Percentiles rank a stretch among this genome's conserved stretches.
phyloP scores from a whole-genome alignment of 2,797 vertebrate genomes.

The Anniella stebbinsi region DNA sequence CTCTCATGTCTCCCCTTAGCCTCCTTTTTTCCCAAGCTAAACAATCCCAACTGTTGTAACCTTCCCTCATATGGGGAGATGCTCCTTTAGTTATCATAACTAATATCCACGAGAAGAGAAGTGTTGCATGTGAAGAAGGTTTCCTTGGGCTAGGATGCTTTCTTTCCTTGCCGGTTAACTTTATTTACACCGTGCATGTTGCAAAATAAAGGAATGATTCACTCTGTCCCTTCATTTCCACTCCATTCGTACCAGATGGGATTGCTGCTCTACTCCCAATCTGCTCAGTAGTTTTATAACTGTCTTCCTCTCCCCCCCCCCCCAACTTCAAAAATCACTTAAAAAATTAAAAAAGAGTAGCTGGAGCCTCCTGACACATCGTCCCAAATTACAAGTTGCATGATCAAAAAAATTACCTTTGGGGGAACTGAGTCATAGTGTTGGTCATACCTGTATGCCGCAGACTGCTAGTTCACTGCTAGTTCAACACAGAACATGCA shows the following conservation, averaged over 20 bases:
- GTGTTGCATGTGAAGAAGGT: conserved; percentile 71
- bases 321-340: not conserved
- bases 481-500: not conserved
- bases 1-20: not conserved
- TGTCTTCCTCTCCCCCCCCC: conserved; percentile 29
- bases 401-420: conserved; percentile 30
- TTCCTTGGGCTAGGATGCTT: conserved; percentile 68
- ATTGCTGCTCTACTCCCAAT: conserved; percentile 46
- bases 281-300: conserved; percentile 42
- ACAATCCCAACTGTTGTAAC: too few species aligned
- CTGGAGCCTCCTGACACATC: not conserved
- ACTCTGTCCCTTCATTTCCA: conserved; percentile 25
- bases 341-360: conserved; percentile 16
- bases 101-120: conserved; percentile 6
- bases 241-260: not conserved
- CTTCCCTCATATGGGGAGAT: too few species aligned
- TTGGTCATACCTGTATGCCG: not conserved
- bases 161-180: conserved; percentile 69
- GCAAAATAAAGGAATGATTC: conserved; percentile 10
- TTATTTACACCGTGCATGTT: conserved; percentile 65
- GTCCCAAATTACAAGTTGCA: conserved; percentile 26
- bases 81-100: too few species aligned
- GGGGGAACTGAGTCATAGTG: not conserved
- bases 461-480: not conserved
- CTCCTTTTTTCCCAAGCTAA: too few species aligned